These are phyloP conservation scores for Pentamera pediparva DNA, from an alignment of 53 echinoderm and acorn worm species.

Conservation along the genomic window DNA sequence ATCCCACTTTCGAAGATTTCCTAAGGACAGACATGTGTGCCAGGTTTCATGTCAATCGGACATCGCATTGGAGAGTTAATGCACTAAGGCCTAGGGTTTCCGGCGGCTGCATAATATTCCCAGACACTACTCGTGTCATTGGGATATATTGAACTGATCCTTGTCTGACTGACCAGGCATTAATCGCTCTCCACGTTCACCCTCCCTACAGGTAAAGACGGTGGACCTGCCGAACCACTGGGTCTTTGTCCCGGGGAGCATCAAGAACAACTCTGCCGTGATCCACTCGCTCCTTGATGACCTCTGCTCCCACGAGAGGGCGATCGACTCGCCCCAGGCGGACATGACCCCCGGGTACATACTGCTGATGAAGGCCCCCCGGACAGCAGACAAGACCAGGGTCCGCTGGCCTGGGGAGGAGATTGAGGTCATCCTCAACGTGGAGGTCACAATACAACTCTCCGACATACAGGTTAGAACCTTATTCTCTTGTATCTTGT, in stretches of 20 bases:
- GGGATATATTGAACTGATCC: no score
- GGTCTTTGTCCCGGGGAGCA: constrained; percentile 78
- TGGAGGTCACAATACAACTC: constrained; percentile 84
- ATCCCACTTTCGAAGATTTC: no score
- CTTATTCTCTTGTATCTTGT: no score
- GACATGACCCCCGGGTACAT: constrained; percentile 64
- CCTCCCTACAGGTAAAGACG: constrained; percentile 48
- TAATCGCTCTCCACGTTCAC: no score
- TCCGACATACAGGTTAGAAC: constrained; percentile 99
- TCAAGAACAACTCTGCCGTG: constrained; percentile 55
- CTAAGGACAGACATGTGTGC: no score
- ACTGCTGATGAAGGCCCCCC: constrained; percentile 56
- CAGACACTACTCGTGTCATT: no score
- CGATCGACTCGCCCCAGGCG: constrained; percentile 41
- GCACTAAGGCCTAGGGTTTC: no score
- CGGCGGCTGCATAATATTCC: no score
- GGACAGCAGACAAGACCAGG: no score
- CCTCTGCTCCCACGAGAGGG: constrained; percentile 79
- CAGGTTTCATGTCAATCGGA: no score
- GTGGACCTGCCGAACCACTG: constrained; percentile 58
- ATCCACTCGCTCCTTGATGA: constrained; percentile 83
- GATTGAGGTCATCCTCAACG: constrained; percentile 62
- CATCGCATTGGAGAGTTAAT: no score
- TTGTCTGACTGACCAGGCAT: no score
- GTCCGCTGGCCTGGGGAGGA: constrained; percentile 66